Evolutionary conservation across 2,113 vertebrate genomes (phyloP).

Genomic region (Regulus satrapa): DNA sequence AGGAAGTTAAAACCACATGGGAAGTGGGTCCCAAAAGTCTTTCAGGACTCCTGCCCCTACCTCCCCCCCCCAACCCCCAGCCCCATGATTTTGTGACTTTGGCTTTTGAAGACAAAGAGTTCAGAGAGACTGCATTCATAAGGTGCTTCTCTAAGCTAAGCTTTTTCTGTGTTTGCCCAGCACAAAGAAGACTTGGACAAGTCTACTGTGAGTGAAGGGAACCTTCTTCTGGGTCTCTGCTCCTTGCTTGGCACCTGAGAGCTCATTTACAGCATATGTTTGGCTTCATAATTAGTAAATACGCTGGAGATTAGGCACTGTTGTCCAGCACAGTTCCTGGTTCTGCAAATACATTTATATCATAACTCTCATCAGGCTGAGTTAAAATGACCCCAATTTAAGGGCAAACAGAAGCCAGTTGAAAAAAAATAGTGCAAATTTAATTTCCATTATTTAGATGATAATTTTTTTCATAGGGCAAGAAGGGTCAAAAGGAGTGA

Average conservation of each 20-base stretch:
- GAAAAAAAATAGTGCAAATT: not conserved
- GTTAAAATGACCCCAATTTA: not conserved
- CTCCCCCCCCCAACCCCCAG: rapidly evolving
- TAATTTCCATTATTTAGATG: not conserved
- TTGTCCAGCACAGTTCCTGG: not conserved
- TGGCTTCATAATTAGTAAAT: not conserved
- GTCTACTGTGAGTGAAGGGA: not conserved
- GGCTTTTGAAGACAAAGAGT: not conserved
- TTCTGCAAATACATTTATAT: not conserved
- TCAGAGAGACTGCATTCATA: not conserved
- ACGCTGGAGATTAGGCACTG: not conserved
- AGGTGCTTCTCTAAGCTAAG: not conserved
- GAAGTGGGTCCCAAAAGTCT: not conserved
- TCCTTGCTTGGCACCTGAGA: not conserved
- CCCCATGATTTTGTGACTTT: not conserved
- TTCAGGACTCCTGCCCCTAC: not conserved
- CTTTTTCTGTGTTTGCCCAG: not conserved
- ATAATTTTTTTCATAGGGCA: not conserved
- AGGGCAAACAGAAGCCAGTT: not conserved
- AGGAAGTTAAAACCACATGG: not conserved
- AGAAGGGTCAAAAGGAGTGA: not conserved
- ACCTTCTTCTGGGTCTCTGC: not conserved
- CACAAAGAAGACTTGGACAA: not conserved
- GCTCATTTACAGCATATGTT: not conserved
- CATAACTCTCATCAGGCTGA: not conserved